These are phyloP conservation scores for Drosophila lacteicornis DNA, from an alignment of 1,140 invertebrate species.

Conservation along the genomic window DNA sequence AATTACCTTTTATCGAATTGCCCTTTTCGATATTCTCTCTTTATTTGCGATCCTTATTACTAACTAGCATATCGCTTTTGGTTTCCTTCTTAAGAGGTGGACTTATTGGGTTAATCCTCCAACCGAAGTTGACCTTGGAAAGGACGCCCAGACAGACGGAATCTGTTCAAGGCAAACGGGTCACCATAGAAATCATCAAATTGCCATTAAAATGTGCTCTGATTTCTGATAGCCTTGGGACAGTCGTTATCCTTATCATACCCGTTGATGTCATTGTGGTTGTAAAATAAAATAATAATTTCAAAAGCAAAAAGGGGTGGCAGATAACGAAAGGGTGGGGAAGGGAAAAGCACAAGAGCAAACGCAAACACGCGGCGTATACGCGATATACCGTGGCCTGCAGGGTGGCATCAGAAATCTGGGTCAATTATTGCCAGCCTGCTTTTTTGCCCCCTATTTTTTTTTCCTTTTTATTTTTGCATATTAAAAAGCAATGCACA, in stretches of 20 bases:
- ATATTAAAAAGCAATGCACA: constrained; percentile 41
- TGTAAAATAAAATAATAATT: constrained; percentile 52
- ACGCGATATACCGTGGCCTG: constrained; percentile 31
- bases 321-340: not conserved
- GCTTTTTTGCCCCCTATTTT: constrained; percentile 29
- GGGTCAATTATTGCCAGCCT: constrained; percentile 80
- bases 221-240: constrained; percentile 25
- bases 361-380: constrained; percentile 44
- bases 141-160: constrained; percentile 4
- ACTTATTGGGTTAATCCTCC: constrained; percentile 14
- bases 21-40: too few species aligned
- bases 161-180: constrained; percentile 38
- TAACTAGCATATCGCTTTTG: too few species aligned
- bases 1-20: too few species aligned
- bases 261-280: not conserved
- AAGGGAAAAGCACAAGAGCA: constrained; percentile 3
- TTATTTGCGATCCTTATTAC: too few species aligned
- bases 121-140: constrained; percentile 32
- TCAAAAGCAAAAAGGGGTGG: constrained; percentile 20
- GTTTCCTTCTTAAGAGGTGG: too few species aligned
- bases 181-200: constrained; percentile 26
- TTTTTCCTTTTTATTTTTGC: constrained; percentile 42
- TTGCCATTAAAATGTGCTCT: constrained; percentile 32
- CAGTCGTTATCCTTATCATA: constrained; percentile 25
- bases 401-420: constrained; percentile 61